Conservation (phyloP, 2,797 vertebrate genomes). For the Australoheros facetus region DNA sequence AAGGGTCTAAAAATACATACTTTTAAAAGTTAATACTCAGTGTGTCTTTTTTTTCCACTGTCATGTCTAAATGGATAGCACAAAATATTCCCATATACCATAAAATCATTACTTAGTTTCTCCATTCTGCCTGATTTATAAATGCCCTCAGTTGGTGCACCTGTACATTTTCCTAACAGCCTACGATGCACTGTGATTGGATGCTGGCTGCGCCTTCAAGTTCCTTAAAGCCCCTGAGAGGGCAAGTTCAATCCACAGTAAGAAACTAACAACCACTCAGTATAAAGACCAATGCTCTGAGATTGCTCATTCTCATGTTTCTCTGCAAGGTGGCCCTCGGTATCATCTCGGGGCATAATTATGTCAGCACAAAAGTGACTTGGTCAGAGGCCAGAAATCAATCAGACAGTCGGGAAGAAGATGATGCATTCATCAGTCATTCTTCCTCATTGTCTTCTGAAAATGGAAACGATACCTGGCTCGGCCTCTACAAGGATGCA, state of each 20-base stretch:
- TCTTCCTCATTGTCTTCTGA: fast-evolving
- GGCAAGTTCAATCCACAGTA: not conserved
- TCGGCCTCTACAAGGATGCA: slow-evolving; percentile 17
- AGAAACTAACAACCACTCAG: not conserved
- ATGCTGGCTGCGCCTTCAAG: not conserved
- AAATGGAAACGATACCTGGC: slow-evolving; percentile 16
- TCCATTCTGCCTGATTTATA: slow-evolving; percentile 2
- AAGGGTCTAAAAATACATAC: too few relatives aligned
- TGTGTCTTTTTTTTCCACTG: not conserved
- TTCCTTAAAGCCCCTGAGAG: not conserved
- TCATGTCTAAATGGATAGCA: not conserved
- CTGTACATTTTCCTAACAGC: slow-evolving; percentile 11
- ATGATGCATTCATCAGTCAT: not conserved
- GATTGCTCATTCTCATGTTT: slow-evolving; percentile 8
- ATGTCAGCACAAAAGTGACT: fast-evolving
- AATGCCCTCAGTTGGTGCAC: slow-evolving; percentile 10
- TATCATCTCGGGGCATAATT: not conserved
- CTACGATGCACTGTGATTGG: slow-evolving; percentile 12
- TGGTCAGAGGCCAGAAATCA: slow-evolving; percentile 34
- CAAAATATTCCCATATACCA: not conserved
- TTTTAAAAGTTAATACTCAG: not conserved
- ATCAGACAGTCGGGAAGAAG: not conserved
- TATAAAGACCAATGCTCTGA: slow-evolving; percentile 6
- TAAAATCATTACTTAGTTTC: not conserved
- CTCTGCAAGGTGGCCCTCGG: slow-evolving; percentile 6